Base-by-base conservation (phyloP, 2,797 vertebrate genomes). In the Setipinna tenuifilis region DNA sequence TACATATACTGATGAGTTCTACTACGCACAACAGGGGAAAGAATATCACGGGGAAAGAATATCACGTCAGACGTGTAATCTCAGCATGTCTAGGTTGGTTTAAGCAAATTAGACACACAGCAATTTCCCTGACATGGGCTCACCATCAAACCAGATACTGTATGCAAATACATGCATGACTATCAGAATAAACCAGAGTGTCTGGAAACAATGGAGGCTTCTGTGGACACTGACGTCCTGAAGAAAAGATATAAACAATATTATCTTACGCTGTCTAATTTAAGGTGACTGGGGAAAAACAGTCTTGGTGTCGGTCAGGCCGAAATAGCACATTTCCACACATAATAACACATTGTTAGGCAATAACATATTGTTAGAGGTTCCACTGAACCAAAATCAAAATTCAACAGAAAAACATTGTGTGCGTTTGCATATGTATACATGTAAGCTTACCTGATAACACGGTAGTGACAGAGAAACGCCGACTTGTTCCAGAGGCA, bases 401-500 rank as follows among this genome's bases (percentile, higher is more conserved):
- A 54, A 9, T 54, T 54, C 0, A 54, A 54, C 50, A 54, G 14
- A 14, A 54, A 3, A 54, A 14, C 50, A 54, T 14, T 68, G 23
- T 28, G 23, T 14, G 25, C 25, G 25, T 28, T 68, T 68, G 62
- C 2, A 14, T 68, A 25, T 28, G 11, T 28, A 25, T 19, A 17
- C 9, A 28, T 17, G 28, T 75, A 41, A 75, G 16, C 14, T 41
- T 41, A 6, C 14, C 68, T 75, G 68, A 75, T 75, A 35, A 35
- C 14, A 71, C 16, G 5, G 58, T 59, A 31, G 65, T 31, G 25
- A 71, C 14, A 90, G 87, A 91, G 91, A 92, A 93, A 91, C 90
- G 80, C 85, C 75, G 86, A 85, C 89, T 87, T 89, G 46, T 91
- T 89, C 91, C 88, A 91, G 89, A 91, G 90, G 31, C 90, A 92